phyloP scores from a whole-genome alignment of 1,140 invertebrate species.

The Condylostylus longicornis region DNA sequence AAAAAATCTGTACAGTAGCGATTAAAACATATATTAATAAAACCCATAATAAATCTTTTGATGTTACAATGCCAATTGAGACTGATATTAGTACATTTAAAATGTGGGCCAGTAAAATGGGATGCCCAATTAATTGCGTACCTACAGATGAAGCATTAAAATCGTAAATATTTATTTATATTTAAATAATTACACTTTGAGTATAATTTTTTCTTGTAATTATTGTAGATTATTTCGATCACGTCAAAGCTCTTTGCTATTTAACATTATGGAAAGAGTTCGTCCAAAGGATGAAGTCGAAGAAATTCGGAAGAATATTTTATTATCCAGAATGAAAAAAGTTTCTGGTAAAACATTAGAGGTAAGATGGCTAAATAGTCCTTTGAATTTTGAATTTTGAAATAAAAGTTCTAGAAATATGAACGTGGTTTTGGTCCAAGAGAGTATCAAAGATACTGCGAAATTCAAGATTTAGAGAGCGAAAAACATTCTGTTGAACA shows the following conservation, averaged over 20 bases:
- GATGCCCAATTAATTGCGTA: background rate
- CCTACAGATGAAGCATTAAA: background rate
- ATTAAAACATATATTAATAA: background rate
- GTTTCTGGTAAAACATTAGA: background rate
- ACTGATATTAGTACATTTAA: background rate
- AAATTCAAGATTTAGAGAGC: background rate
- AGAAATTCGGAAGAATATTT: background rate
- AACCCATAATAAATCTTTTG: background rate
- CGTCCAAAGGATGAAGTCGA: background rate
- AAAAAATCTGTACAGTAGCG: background rate
- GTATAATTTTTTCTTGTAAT: background rate
- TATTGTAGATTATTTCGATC: background rate
- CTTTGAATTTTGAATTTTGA: background rate
- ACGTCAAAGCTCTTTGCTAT: background rate
- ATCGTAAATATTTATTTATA: background rate
- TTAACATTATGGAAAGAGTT: background rate
- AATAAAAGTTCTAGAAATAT: background rate
- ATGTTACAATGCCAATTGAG: background rate
- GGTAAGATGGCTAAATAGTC: background rate
- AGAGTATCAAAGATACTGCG: background rate
- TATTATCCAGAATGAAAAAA: background rate
- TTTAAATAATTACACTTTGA: background rate
- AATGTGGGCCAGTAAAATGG: background rate
- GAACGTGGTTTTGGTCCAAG: background rate
- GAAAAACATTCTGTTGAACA: background rate